Evolutionary conservation across 2,797 vertebrate genomes (phyloP).

Genomic region (Gallirallus australis): DNA sequence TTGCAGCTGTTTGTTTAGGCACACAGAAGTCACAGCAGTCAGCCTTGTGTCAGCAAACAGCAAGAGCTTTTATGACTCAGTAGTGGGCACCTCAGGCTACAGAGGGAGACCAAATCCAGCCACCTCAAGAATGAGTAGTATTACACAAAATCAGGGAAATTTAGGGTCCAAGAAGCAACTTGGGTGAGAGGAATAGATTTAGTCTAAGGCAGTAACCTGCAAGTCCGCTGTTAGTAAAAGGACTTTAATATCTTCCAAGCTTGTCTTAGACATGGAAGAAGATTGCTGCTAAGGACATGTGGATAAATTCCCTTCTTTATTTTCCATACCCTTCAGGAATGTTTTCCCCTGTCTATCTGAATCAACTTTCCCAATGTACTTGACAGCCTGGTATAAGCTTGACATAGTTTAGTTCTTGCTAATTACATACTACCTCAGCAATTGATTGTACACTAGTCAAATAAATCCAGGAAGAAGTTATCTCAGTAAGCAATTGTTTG

Average conservation of each 20-base stretch:
- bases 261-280: neutral
- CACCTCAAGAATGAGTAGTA: neutral
- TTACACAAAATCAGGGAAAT: neutral
- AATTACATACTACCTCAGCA: slow-evolving; percentile 2
- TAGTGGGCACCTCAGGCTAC: neutral
- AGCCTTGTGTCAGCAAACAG: neutral
- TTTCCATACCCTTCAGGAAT: neutral
- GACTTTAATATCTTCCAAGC: neutral
- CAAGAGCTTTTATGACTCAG: accelerated
- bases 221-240: neutral
- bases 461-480: neutral
- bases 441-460: neutral
- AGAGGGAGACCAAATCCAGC: neutral
- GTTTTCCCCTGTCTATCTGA: neutral
- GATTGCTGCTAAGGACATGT: neutral
- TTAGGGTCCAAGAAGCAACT: neutral
- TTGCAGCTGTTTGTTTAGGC: neutral
- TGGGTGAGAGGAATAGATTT: neutral
- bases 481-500: neutral
- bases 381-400: neutral
- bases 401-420: neutral
- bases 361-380: neutral
- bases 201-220: neutral
- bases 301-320: neutral
- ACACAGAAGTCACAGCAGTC: neutral